These are phyloP conservation scores for Andrena dorsata DNA, from an alignment of 2,888 invertebrate species.

Conservation along the genomic window DNA sequence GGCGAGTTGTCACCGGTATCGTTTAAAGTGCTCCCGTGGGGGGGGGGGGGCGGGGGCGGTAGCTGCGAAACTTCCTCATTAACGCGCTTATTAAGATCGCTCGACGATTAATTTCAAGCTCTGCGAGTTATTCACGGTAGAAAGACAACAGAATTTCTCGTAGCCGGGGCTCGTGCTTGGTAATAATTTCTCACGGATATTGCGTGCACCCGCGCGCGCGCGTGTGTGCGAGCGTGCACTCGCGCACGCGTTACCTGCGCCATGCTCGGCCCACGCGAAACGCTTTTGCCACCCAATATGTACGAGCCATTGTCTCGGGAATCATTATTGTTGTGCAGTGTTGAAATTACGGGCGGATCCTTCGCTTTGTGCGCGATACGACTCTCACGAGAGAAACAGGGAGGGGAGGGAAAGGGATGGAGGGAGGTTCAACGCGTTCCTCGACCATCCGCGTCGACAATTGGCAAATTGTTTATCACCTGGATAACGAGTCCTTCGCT, in stretches of 20 bases:
- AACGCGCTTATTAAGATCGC: conserved; percentile 71
- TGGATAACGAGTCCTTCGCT: conserved; percentile 43
- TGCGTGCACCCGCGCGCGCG: conserved; percentile 31
- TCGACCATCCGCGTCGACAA: conserved; percentile 34
- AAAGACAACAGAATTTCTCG: conserved; percentile 70
- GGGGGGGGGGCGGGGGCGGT: neutral
- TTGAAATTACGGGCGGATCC: conserved; percentile 72
- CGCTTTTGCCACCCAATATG: conserved; percentile 78
- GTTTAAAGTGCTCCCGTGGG: conserved; percentile 33
- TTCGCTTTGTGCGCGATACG: conserved; percentile 62
- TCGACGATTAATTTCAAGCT: conserved; percentile 67
- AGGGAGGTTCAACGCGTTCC: neutral
- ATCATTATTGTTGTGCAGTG: conserved; percentile 75
- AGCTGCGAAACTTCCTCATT: conserved; percentile 66
- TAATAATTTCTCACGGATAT: conserved; percentile 57
- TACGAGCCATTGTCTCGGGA: conserved; percentile 77
- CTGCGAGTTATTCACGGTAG: conserved; percentile 60
- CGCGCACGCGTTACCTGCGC: conserved; percentile 54
- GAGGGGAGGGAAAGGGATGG: neutral
- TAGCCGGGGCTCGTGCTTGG: conserved; percentile 45
- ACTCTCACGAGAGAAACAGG: conserved; percentile 50
- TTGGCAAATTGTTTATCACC: conserved; percentile 63
- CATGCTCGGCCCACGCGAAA: conserved; percentile 73
- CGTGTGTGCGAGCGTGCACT: neutral
- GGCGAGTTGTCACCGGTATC: conserved; percentile 54